Evolutionary conservation across 2,113 vertebrate genomes (phyloP), one percentile per base, ranked within the genome.

Genomic region (Cochlearius cochlearius): DNA sequence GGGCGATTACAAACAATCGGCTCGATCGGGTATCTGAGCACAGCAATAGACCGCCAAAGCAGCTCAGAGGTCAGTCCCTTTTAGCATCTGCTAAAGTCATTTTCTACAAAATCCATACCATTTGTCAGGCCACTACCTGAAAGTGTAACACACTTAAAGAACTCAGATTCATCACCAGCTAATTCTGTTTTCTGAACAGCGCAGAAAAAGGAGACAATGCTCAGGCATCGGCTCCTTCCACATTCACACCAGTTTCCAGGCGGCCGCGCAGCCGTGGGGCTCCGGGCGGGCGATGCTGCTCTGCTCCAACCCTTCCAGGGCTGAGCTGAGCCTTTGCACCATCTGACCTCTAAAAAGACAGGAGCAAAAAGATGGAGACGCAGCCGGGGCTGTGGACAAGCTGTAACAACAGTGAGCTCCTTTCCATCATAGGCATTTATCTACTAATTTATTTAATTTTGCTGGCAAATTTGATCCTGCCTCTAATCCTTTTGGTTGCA

Each of bases 201-300:
- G 55, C 26, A 1, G 12, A 71, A 36, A 36, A 62, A 81, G 15
- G 32, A 53, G n/a, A 18, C 36, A 13, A 53, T 4, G 5, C 16
- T 83, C 69, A 67, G 30, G 20, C 50, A 50, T 66, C 68, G 19
- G 0, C 41, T 86, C 25, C 83, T 29, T 25, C 36, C 36, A 19
- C 1, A 9, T 41, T 38, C 1, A n/a, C 20, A 56, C 10, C 38
- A 36, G 14, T 56, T 55, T 68, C 14, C 15, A 22, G 21, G 8
- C 20, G 64, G 67, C 5, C 3, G 1, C 50, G 8, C 20, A 10
- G 38, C 82, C 18, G 0, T 1, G 59, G 27, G 38, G 63, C 55
- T 81, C 76, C 6, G 0, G 0, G 25, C 2, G 3, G 17, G 43
- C 50, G 59, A 5, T 4, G 11, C 2, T 36, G 8, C 60, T 12